Evolutionary conservation across 2,888 invertebrate species (phyloP), one percentile per base, ranked within the genome.

Genomic region (Drosophila acutilabella): DNA sequence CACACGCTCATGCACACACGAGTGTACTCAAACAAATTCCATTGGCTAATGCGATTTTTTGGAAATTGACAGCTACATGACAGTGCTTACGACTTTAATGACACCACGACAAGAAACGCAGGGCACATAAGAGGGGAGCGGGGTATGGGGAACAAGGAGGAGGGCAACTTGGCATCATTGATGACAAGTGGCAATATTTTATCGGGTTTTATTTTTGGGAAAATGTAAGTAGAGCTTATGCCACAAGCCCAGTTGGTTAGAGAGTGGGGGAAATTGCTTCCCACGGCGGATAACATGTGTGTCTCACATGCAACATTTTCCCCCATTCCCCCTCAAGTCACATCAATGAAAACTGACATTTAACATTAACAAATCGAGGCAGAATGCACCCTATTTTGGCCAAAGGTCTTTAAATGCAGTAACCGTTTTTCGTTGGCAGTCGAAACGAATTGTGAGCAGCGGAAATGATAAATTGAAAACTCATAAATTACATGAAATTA

Each of bases 31-130:
- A 51, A 45, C 61, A 64, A 66, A 71, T 73, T 65, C 66, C 67
- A 64, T 52, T 61, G 74, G 78, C 78, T 85, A 83, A 83, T 85
- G 82, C 80, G 76, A 85, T 84, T 82, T 75, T 75, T 79, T 75
- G 66, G 60, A 74, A 89, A 89, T 87, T 89, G 89, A 89, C 89
- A 89, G 88, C 81, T 53, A 89, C 87, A 83, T 88, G 89, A 89
- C 89, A 89, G 74, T 74, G 74, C 86, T 78, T 89, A 85, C 84
- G 83, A 81, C 71, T 89, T 79, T 85, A 89, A 88, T 83, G 83
- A 84, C 78, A 57, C 78, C 48, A 18, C 57, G 59, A 54, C 54
- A 66, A 45, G 41, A 14, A 30, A 30, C 23, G 4, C 30, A 30
- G 30, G 30, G 30, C 8, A 30, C 30, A 8, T 8, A 6, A 30